Evolutionary conservation across 2,888 invertebrate species (phyloP), one percentile per base, ranked within the genome.

Genomic region (Monopis laevigella): DNA sequence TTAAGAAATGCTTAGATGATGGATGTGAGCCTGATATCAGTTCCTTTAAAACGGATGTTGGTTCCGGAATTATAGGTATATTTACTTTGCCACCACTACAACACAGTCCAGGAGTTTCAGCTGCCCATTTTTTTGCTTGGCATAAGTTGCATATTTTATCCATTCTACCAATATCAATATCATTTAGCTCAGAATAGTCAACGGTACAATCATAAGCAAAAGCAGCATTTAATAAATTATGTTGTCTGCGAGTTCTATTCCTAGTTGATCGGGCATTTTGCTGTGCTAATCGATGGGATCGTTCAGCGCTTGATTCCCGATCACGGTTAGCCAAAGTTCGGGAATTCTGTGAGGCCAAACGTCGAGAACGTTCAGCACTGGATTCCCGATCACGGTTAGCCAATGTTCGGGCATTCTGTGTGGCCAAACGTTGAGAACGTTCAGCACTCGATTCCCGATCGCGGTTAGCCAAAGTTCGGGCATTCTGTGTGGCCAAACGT

Each of bases 81-180:
- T 41, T 42, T 27, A 49, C 46, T 47, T 50, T 47, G 12, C 48
- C 48, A 43, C 43, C 42, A 46, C 41, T 43, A 45, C 49, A 47
- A 43, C 49, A 50, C 40, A 48, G 41, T 30, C 48, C 50, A 43
- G 42, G 42, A 46, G 47, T n/a, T 48, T 49, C 50, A 45, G 42
- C 39, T 26, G 36, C 21, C 48, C 47, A 52, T 45, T 51, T 49
- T 32, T 42, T 38, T 35, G 46, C 45, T 39, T 29, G 24, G 21
- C 42, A 42, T 32, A 21, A 21, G 38, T 44, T 41, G 44, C 51
- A 51, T 42, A 46, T 51, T 35, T 46, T 42, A 47, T 45, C 42
- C 43, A 49, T 48, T 44, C 38, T 44, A 21, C 48, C 45, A 44
- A 49, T 49, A 19, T 38, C 30, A n/a, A 34, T 10, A 35, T 39